Conservation (phyloP, 30 jellyfish, hydroid and myxozoan species). For the Aurelia sp. region DNA sequence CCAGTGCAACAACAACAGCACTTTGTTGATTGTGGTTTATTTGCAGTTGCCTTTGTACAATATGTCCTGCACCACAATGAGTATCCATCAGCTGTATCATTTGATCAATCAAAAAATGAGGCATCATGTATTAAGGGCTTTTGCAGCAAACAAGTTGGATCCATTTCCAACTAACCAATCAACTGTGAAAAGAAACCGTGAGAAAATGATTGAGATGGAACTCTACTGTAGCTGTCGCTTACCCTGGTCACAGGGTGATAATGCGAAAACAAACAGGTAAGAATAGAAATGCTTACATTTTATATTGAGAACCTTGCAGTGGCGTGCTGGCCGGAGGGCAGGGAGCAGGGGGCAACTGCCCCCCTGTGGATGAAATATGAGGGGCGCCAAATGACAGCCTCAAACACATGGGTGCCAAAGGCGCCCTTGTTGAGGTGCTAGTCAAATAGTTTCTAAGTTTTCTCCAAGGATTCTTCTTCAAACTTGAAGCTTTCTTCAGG, state of each 20-base stretch:
- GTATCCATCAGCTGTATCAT: neutral
- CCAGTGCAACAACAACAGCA: slow-evolving; percentile 41
- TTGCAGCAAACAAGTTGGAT: slow-evolving; percentile 20
- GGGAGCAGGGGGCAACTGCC: too few species aligned
- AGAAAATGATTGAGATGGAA: slow-evolving; percentile 7
- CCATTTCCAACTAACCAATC: slow-evolving; percentile 11
- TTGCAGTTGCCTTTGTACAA: slow-evolving; percentile 18
- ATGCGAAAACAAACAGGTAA: slow-evolving; percentile 11
- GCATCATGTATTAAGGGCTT: slow-evolving; percentile 9
- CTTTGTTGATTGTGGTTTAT: slow-evolving; percentile 38
- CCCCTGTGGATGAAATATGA: too few species aligned
- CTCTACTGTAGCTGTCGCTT: slow-evolving; percentile 41
- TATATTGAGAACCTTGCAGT: too few species aligned
- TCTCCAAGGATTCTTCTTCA: too few species aligned
- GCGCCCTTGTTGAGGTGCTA: too few species aligned
- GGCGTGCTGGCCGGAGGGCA: too few species aligned
- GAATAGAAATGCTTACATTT: neutral
- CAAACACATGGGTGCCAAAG: too few species aligned
- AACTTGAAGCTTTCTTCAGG: too few species aligned
- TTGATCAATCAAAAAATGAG: slow-evolving; percentile 27
- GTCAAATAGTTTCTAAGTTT: too few species aligned
- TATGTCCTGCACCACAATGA: slow-evolving; percentile 12
- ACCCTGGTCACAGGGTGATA: slow-evolving; percentile 30
- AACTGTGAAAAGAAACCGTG: neutral
- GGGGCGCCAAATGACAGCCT: too few species aligned